Percentiles rank a stretch among this genome's conserved stretches.
phyloP scores from a whole-genome alignment of 2,888 invertebrate genomes.

The Tupiocoris notatus region DNA sequence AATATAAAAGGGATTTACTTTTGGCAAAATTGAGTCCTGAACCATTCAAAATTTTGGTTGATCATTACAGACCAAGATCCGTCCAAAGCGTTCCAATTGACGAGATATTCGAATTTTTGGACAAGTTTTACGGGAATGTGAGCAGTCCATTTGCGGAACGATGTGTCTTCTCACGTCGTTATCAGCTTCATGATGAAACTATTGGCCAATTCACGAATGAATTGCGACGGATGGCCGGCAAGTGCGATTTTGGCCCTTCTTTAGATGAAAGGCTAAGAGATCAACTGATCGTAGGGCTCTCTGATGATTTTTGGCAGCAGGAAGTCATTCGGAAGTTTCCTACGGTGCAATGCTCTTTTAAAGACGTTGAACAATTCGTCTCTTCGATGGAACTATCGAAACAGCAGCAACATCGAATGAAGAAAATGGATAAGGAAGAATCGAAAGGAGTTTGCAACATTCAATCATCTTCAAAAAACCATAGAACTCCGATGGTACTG shows the following conservation, averaged over 20 bases:
- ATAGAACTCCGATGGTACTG: too few relatives aligned
- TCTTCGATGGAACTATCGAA: too few relatives aligned
- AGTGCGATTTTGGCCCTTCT: not conserved
- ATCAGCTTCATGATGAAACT: not conserved
- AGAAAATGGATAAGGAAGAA: too few relatives aligned
- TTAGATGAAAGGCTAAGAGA: not conserved
- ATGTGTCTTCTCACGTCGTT: not conserved
- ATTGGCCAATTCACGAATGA: not conserved
- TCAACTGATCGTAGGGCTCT: not conserved
- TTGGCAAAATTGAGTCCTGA: not conserved
- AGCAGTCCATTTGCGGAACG: too few relatives aligned
- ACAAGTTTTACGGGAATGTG: too few relatives aligned
- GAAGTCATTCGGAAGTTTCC: not conserved
- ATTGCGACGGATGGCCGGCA: not conserved
- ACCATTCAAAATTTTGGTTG: not conserved
- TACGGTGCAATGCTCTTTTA: too few relatives aligned
- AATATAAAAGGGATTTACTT: not conserved
- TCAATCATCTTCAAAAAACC: too few relatives aligned
- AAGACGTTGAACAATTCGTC: too few relatives aligned
- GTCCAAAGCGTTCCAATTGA: not conserved
- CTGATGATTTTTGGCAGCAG: not conserved
- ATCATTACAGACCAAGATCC: not conserved
- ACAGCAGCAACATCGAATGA: too few relatives aligned
- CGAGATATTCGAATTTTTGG: not conserved
- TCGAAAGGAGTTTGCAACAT: too few relatives aligned